phyloP scores from a whole-genome alignment of 2,797 vertebrate species.

The Petrocephalus schoutedeni region DNA sequence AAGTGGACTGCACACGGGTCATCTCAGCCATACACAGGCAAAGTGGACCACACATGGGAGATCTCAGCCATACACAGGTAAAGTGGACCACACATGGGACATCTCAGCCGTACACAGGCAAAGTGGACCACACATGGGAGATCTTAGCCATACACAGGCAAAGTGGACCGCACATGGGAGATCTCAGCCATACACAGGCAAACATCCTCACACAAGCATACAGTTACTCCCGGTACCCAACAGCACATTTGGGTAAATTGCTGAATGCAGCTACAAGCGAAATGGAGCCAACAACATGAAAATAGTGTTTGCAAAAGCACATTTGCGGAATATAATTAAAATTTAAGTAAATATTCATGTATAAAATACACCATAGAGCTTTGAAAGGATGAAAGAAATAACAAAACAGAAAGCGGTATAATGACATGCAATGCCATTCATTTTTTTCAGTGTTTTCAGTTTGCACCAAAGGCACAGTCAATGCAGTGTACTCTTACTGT shows the following conservation, averaged over 20 bases:
- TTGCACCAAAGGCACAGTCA: background rate
- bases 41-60: too few relatives aligned
- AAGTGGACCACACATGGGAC: too few relatives aligned
- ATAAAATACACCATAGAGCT: background rate
- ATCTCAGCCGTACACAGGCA: background rate
- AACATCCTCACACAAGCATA: background rate
- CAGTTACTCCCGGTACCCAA: background rate
- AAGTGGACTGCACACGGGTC: too few relatives aligned
- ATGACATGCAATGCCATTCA: background rate
- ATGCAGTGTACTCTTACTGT: background rate
- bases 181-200: background rate
- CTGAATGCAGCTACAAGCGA: background rate
- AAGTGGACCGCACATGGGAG: too few relatives aligned
- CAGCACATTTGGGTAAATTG: background rate
- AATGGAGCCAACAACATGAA: background rate
- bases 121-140: too few relatives aligned
- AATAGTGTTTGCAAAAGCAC: background rate
- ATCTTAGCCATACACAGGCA: too few relatives aligned
- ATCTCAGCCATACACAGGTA: too few relatives aligned
- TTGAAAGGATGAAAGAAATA: background rate
- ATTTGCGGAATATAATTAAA: background rate
- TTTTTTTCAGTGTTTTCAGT: conserved; percentile 6
- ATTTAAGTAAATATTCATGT: background rate
- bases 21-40: too few relatives aligned
- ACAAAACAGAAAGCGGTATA: background rate